Conservation (phyloP, 2,113 vertebrate genomes). For the Bubo bubo region DNA sequence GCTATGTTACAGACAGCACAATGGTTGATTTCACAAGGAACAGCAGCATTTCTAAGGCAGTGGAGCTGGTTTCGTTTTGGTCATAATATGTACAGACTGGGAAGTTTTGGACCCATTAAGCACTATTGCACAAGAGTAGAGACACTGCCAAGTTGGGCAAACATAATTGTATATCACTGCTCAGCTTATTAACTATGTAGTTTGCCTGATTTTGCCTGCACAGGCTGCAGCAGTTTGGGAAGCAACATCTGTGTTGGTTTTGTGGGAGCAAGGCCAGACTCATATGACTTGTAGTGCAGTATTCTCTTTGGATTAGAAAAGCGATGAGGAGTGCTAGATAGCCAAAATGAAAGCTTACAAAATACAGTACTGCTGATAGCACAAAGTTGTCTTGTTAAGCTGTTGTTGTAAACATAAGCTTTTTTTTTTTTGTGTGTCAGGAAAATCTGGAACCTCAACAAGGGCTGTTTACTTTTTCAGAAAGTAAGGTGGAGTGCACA, state of each 20-base stretch:
- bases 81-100: background rate
- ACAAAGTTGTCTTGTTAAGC: background rate
- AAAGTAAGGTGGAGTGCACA: background rate
- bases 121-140: slow-evolving; percentile 39
- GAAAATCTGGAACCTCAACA: background rate
- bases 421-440: background rate
- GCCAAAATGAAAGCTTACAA: background rate
- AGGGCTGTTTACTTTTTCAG: background rate
- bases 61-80: background rate
- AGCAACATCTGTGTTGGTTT: background rate
- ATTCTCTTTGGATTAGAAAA: background rate
- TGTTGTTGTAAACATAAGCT: background rate
- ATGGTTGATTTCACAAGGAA: background rate
- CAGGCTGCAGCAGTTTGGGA: slow-evolving; percentile 23
- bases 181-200: background rate
- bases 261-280: background rate
- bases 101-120: background rate
- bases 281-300: background rate
- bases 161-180: slow-evolving; percentile 7
- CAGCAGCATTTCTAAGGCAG: background rate
- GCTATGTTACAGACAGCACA: background rate
- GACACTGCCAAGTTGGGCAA: slow-evolving; percentile 43
- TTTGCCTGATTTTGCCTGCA: slow-evolving; percentile 40
- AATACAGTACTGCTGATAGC: background rate
- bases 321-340: background rate